phyloP scores from a whole-genome alignment of 2,113 vertebrate species.

The Glaucomys volans region DNA sequence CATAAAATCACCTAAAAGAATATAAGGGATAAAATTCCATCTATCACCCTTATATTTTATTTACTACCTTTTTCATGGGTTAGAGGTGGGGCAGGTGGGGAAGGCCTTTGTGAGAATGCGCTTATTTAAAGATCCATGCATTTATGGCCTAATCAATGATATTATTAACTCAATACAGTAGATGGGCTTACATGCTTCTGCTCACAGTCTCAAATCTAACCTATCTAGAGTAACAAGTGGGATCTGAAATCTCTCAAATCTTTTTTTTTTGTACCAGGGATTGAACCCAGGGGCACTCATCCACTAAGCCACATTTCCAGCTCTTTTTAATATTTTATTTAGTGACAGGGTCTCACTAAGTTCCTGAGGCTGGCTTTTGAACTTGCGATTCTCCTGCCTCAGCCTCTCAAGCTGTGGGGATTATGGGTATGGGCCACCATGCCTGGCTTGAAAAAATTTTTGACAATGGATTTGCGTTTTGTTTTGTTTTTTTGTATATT shows the following conservation, averaged over 20 bases:
- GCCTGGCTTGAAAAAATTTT: neutral
- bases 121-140: slow-evolving; percentile 16
- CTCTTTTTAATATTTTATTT: no score
- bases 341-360: no score
- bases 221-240: neutral
- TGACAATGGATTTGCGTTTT: slow-evolving; percentile 49
- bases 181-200: neutral
- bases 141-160: slow-evolving; percentile 11
- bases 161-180: neutral
- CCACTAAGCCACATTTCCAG: no score
- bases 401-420: no score
- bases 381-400: no score
- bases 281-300: no score
- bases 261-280: neutral
- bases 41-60: neutral
- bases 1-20: neutral
- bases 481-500: neutral
- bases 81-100: no score
- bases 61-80: neutral
- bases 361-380: no score
- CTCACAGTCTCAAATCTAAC: slow-evolving; percentile 43
- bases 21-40: slow-evolving; percentile 44
- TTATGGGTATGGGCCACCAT: no score
- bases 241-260: neutral
- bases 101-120: neutral